Base-by-base conservation (phyloP, 1,140 invertebrate species). In the Drosophila cardini region DNA sequence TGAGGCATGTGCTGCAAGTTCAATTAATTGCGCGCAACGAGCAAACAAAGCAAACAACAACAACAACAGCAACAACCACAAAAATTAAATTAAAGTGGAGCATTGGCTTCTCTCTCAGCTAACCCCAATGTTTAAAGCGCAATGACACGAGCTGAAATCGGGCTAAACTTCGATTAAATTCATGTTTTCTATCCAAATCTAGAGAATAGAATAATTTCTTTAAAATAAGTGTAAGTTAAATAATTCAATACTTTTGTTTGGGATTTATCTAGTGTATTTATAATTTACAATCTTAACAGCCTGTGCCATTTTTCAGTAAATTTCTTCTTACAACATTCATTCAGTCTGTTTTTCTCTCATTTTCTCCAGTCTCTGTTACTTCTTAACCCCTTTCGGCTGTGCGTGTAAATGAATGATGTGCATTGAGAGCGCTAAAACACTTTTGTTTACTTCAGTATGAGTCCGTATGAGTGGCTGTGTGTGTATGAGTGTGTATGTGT, bases 51-150 rank as follows among this genome's bases (percentile, higher is more conserved):
- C 67, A 68, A 77, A 73, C 79, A 76, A 67, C 64, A 78, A 53
- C 34, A 71, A 46, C 72, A 67, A 56, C 65, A 70, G 45, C 61
- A 61, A 30, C 70, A 76, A 86, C 87, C 87, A 74, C 87, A 90
- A 90, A 90, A 90, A 90, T 90, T 90, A 90, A 90, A 90, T 90
- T 90, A 90, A 90, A 90, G 83, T 90, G 71, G 87, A 86, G 74
- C 80, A 72, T 52, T 53, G 60, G 43, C 64, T 61, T 69, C 40
- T 15, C 61, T 56, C 42, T 18, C 2, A 55, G 50, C 38, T 18
- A 65, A 45, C 16, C 10, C 30, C 21, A 26, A 1, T 4, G 10
- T 9, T n/a, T 11, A 21, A 21, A 32, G 2, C 13, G 2, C 26
- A 61, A 61, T 69, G 71, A 56, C 56, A 73, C 48, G n/a, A 69